Conservation (phyloP, 2,888 invertebrate species). For the Ormyrus thymus region DNA sequence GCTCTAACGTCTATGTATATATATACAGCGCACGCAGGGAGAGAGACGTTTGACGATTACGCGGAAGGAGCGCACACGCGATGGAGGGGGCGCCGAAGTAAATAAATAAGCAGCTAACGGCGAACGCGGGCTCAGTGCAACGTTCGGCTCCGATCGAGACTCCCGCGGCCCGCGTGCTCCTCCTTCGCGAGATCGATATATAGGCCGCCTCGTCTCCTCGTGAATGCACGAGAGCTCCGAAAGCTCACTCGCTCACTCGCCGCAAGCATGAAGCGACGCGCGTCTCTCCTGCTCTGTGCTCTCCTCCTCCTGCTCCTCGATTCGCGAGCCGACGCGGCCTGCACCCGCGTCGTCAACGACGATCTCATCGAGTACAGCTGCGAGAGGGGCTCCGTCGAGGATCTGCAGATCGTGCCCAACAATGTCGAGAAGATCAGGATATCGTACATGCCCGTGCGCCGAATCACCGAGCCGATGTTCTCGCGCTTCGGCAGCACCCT, state of each 20-base stretch:
- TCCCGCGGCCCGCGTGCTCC: conserved; percentile 30
- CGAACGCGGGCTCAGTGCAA: conserved; percentile 67
- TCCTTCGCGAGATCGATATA: not conserved
- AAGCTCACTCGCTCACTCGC: not conserved
- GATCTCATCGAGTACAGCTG: conserved; percentile 68
- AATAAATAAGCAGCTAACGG: conserved; percentile 71
- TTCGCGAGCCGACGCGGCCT: conserved; percentile 47
- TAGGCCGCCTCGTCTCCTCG: not conserved
- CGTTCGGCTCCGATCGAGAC: conserved; percentile 39
- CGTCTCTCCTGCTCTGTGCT: not conserved
- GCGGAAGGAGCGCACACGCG: not conserved
- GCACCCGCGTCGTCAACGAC: conserved; percentile 61
- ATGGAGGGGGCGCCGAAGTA: conserved; percentile 67
- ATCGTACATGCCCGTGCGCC: conserved; percentile 62
- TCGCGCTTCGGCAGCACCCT: conserved; percentile 66
- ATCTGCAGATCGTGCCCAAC: conserved; percentile 63
- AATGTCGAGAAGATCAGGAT: conserved; percentile 66
- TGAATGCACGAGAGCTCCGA: not conserved
- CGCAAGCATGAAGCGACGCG: conserved; percentile 10
- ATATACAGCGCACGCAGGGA: not conserved
- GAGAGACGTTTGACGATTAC: not conserved
- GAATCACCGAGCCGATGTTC: conserved; percentile 63
- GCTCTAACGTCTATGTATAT: not conserved
- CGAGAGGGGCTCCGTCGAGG: conserved; percentile 62
- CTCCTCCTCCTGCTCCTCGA: not conserved